A percentile compares a stretch with the other conserved stretches of the same genome.
Evolutionary conservation across 2,888 invertebrate genomes (phyloP).

Genomic region (Hedya salicella): DNA sequence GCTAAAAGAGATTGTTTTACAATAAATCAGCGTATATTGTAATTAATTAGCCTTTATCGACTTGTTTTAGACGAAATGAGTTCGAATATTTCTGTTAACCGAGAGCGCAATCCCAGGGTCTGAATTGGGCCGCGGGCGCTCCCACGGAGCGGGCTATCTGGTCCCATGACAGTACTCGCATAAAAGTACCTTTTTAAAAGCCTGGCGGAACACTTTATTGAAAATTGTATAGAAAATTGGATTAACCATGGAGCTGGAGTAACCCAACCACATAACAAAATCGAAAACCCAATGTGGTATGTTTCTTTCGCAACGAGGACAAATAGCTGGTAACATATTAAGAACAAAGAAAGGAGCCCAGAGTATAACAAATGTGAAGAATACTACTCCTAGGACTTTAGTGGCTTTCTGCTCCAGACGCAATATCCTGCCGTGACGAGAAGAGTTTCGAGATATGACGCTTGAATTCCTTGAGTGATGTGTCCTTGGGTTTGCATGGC

Average conservation of each 20-base stretch:
- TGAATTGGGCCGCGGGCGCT: conserved; percentile 78
- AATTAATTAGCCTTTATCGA: conserved; percentile 57
- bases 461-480: conserved; percentile 93
- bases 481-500: conserved; percentile 84
- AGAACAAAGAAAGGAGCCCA: conserved; percentile 98
- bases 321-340: conserved; percentile 93
- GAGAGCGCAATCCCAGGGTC: conserved; percentile 81
- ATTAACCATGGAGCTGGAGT: conserved; percentile 97
- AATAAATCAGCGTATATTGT: too few relatives aligned
- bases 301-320: conserved; percentile 90
- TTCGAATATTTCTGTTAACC: conserved; percentile 76
- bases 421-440: conserved; percentile 92
- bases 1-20: not conserved
- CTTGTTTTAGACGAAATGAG: conserved; percentile 74
- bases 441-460: conserved; percentile 92
- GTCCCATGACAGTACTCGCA: conserved; percentile 88
- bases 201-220: conserved; percentile 96
- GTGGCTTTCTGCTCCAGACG: conserved; percentile 98
- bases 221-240: conserved; percentile 98
- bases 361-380: conserved; percentile 96
- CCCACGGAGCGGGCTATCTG: conserved; percentile 83
- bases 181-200: conserved; percentile 93
- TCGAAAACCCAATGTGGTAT: conserved; percentile 93
- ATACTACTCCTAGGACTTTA: conserved; percentile 96
- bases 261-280: conserved; percentile 96